Evolutionary conservation across 2,888 invertebrate species (phyloP).

Genomic region (Mythimna vitellina): DNA sequence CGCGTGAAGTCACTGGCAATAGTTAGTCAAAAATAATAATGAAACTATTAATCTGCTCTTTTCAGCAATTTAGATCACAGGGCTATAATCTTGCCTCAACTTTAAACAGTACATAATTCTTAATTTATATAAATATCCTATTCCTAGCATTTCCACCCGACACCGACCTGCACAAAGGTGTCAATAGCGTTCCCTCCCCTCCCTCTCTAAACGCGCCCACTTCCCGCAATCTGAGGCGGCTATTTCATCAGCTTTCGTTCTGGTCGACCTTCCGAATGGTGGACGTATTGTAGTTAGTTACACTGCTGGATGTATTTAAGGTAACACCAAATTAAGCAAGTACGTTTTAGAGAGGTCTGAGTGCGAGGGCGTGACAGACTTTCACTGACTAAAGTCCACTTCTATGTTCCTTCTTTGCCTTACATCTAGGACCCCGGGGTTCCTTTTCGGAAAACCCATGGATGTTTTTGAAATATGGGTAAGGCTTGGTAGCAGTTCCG

Average conservation of each 20-base stretch:
- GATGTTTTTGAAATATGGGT: too few relatives aligned
- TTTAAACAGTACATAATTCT: not conserved
- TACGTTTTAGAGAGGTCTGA: too few relatives aligned
- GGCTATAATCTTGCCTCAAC: not conserved
- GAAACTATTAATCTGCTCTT: too few relatives aligned
- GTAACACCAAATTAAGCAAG: not conserved
- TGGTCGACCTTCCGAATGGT: slow-evolving; percentile 62
- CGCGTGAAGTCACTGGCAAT: too few relatives aligned
- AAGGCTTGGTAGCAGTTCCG: too few relatives aligned
- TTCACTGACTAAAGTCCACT: too few relatives aligned
- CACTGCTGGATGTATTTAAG: slow-evolving; percentile 8
- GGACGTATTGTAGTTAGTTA: slow-evolving; percentile 5
- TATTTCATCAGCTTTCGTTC: slow-evolving; percentile 73
- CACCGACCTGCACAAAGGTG: slow-evolving; percentile 1
- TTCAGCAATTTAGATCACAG: too few relatives aligned
- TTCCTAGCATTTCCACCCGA: not conserved
- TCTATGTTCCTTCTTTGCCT: too few relatives aligned
- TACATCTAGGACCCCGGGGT: too few relatives aligned
- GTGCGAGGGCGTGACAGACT: too few relatives aligned
- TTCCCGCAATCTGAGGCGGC: slow-evolving; percentile 45
- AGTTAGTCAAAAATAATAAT: too few relatives aligned
- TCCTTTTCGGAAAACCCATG: too few relatives aligned
- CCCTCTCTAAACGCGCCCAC: slow-evolving; percentile 42
- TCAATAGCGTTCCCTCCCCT: not conserved
- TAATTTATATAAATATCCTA: not conserved